Percentiles rank a stretch among this genome's conserved stretches.
Conservation (phyloP, 2,113 vertebrate species). For the Rattus norvegicus region GRCr8 NC_086035.1:19308001-19308500, state of each 20-base stretch:
- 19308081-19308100: background rate
- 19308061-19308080: background rate
- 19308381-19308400: background rate
- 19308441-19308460: background rate
- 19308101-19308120: background rate
- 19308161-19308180: rapidly evolving
- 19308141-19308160: background rate
- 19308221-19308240: background rate
- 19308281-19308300: background rate
- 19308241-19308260: no score
- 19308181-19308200: background rate
- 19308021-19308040: background rate
- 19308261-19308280: background rate
- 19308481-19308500: background rate
- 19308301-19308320: rapidly evolving
- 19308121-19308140: background rate
- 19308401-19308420: background rate
- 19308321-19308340: background rate
- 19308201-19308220: background rate
- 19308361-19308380: background rate
- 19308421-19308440: background rate
- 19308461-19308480: background rate
- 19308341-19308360: background rate
- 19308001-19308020: background rate
- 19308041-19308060: background rate